These are phyloP conservation scores for Stegastes partitus DNA, from an alignment of 2,113 vertebrate genomes.

Conservation along the genomic window DNA sequence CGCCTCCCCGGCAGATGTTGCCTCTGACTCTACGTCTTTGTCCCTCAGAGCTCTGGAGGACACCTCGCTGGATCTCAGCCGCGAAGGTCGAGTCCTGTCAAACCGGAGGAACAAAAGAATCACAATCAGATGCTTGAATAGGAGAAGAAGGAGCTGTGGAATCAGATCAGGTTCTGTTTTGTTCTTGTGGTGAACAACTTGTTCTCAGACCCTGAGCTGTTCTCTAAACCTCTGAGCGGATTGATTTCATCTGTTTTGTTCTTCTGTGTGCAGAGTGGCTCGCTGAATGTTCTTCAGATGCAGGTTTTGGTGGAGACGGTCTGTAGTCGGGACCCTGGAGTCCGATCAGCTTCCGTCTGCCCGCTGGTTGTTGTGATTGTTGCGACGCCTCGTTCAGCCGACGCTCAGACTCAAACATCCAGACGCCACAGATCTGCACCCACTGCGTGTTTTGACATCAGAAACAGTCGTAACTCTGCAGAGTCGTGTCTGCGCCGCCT, in stretches of 20 bases:
- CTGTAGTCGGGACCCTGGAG: conserved; percentile 28
- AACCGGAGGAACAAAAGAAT: conserved; percentile 47
- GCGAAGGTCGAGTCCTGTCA: conserved; percentile 19
- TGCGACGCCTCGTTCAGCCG: conserved; percentile 27
- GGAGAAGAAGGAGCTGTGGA: not conserved
- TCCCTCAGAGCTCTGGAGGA: conserved; percentile 52
- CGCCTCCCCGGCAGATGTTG: conserved; percentile 64
- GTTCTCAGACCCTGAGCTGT: conserved; percentile 3
- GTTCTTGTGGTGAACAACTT: conserved; percentile 37
- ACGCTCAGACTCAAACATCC: not conserved
- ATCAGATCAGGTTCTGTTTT: conserved; percentile 35
- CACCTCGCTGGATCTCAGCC: conserved; percentile 52
- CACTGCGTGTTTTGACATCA: conserved; percentile 23
- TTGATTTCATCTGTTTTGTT: conserved; percentile 25
- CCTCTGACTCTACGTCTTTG: conserved; percentile 59
- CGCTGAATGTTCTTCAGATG: conserved; percentile 10
- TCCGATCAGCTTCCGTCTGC: conserved; percentile 14
- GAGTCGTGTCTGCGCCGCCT: conserved; percentile 44
- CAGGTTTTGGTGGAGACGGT: conserved; percentile 26
- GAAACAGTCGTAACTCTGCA: conserved; percentile 53
- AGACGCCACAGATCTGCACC: conserved; percentile 18
- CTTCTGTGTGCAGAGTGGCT: conserved; percentile 2
- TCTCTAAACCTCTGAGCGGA: too few relatives aligned
- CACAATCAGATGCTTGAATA: conserved; percentile 15
- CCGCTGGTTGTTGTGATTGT: conserved; percentile 20